A percentile compares a stretch with the other conserved stretches of the same genome.
Conservation (phyloP, 2,797 vertebrate species). For the Distichodus sexfasciatus region DNA sequence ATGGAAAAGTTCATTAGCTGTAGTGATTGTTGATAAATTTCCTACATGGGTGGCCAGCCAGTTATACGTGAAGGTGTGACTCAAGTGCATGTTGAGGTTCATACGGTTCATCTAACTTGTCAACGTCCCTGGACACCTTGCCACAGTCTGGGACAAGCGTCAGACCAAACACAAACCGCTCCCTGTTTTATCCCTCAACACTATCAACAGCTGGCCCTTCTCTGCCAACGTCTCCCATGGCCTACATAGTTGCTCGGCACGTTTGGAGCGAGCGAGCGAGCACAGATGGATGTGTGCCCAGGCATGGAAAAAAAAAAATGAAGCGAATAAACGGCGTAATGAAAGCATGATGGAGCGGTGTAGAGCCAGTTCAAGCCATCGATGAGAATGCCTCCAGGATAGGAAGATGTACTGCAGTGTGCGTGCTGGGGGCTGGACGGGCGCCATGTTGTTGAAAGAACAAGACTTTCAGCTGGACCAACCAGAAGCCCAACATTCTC, state of each 20-base stretch:
- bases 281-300: slow-evolving; percentile 73
- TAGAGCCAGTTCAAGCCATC: slow-evolving; percentile 69
- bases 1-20: too few species aligned
- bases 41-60: too few species aligned
- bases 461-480: slow-evolving; percentile 29
- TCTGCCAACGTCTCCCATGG: slow-evolving; percentile 53
- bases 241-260: slow-evolving; percentile 55
- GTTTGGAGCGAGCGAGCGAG: slow-evolving; percentile 64
- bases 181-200: slow-evolving; percentile 8
- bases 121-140: slow-evolving; percentile 36
- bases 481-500: slow-evolving; percentile 8
- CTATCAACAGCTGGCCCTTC: slow-evolving; percentile 19
- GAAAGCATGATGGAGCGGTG: slow-evolving; percentile 75
- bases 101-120: slow-evolving; percentile 19
- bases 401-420: slow-evolving; percentile 77
- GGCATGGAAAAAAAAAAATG: slow-evolving; percentile 71
- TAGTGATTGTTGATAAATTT: too few species aligned
- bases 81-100: too few species aligned
- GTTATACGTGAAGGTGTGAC: too few species aligned
- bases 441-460: slow-evolving; percentile 58
- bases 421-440: slow-evolving; percentile 73
- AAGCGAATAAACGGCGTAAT: slow-evolving; percentile 71
- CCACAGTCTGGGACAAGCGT: slow-evolving; percentile 26
- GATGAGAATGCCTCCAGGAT: slow-evolving; percentile 69
- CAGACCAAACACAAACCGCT: slow-evolving; percentile 31